A percentile compares a stretch with the other conserved stretches of the same genome.
These are phyloP conservation scores for Carpatolechia fugitivella DNA, from an alignment of 2,888 invertebrate species.

Conservation along the genomic window DNA sequence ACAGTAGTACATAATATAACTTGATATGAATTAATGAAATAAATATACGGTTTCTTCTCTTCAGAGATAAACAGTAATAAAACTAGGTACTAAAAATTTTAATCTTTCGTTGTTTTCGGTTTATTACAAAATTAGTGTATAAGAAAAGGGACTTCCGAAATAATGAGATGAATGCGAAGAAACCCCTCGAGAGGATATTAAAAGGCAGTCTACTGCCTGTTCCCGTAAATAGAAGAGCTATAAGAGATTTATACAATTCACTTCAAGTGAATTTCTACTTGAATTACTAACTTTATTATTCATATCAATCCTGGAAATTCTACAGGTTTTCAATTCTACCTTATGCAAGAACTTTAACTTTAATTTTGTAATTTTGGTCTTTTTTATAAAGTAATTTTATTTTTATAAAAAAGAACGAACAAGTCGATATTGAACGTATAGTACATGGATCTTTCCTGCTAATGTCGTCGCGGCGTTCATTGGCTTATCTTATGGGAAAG, in stretches of 20 bases:
- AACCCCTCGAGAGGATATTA: constrained; percentile 47
- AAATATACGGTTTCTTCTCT: too few relatives aligned
- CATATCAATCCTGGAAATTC: too few relatives aligned
- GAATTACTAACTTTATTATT: too few relatives aligned
- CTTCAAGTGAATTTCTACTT: background rate
- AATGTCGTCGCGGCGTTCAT: constrained; percentile 56
- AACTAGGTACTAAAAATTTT: background rate
- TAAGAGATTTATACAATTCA: background rate
- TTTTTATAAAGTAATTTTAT: too few relatives aligned
- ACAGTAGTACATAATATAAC: too few relatives aligned
- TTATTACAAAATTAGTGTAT: background rate
- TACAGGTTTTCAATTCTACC: too few relatives aligned
- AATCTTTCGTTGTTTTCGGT: background rate
- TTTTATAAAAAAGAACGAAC: too few relatives aligned
- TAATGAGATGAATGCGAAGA: constrained; percentile 50
- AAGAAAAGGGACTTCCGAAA: constrained; percentile 23
- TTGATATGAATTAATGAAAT: too few relatives aligned
- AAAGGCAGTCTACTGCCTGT: constrained; percentile 57
- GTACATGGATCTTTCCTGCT: background rate
- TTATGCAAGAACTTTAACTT: too few relatives aligned
- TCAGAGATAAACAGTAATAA: too few relatives aligned
- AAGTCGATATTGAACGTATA: background rate
- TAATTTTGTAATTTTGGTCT: too few relatives aligned
- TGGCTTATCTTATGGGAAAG: constrained; percentile 68
- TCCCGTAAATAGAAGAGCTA: constrained; percentile 62